Evolutionary conservation across 2,797 vertebrate genomes (phyloP).

Genomic region (Cuculus canorus): DNA sequence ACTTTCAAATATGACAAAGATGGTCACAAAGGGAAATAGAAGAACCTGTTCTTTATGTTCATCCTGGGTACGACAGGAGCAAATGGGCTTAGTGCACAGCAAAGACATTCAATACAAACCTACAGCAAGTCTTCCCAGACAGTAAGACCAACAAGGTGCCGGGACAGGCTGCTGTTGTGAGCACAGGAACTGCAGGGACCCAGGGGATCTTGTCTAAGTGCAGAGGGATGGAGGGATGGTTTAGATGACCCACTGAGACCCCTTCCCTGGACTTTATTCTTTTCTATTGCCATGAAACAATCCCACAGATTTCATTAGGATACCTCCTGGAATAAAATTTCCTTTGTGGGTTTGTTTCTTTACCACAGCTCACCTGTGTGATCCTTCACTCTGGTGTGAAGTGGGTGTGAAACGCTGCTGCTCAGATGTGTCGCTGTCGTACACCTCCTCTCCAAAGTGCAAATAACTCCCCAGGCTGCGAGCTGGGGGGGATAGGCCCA

Average conservation of each 20-base stretch:
- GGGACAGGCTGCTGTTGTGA: background rate
- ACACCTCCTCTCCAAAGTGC: slow-evolving; percentile 38
- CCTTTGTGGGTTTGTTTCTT: background rate
- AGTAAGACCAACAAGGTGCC: background rate
- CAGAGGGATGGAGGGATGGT: background rate
- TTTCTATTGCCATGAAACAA: background rate
- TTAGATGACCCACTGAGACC: background rate
- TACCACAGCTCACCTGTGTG: background rate
- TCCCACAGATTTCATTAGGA: background rate
- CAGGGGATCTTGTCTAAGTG: too few relatives aligned
- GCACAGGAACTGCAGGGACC: background rate
- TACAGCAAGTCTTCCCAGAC: background rate
- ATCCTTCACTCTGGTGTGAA: background rate
- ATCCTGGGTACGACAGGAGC: background rate
- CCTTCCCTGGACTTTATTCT: background rate
- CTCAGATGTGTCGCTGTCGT: background rate
- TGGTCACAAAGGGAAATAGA: background rate
- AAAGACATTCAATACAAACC: background rate
- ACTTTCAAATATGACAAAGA: rapidly evolving
- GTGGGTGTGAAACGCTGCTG: slow-evolving; percentile 21
- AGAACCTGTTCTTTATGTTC: background rate
- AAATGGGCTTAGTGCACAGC: background rate
- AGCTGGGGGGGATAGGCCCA: background rate
- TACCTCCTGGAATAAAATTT: background rate
- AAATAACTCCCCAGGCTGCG: slow-evolving; percentile 22